Conservation (phyloP, 1,140 invertebrate genomes). For the Drosophila cardini region DNA sequence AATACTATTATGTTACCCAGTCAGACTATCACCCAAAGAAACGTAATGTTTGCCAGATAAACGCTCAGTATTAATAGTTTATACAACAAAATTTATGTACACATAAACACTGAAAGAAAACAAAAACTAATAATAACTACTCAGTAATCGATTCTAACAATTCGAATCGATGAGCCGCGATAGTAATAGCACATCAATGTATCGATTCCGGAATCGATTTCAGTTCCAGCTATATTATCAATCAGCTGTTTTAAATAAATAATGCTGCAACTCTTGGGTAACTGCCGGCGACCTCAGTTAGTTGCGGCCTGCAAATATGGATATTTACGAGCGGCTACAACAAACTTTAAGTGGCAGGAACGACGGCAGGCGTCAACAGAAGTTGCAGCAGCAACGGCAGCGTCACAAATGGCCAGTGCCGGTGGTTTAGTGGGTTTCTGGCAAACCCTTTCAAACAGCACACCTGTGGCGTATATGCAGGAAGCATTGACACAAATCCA, state of each 20-base stretch:
- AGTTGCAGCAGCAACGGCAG: slow-evolving; percentile 32
- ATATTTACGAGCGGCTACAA: slow-evolving; percentile 11
- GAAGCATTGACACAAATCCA: slow-evolving; percentile 89
- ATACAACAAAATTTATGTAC: too few species aligned
- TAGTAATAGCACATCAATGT: too few species aligned
- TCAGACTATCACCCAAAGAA: too few species aligned
- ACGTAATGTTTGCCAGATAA: too few species aligned
- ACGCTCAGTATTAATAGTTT: too few species aligned
- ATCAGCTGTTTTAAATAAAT: slow-evolving; percentile 37
- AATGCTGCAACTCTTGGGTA: slow-evolving; percentile 37
- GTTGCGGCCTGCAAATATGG: slow-evolving; percentile 11
- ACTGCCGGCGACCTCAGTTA: slow-evolving; percentile 24
- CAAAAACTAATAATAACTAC: too few species aligned
- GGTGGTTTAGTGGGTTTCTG: slow-evolving; percentile 69
- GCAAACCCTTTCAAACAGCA: slow-evolving; percentile 88
- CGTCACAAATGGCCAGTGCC: slow-evolving; percentile 39
- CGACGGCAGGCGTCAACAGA: slow-evolving; percentile 65
- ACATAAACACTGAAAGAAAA: too few species aligned
- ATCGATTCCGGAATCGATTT: too few species aligned
- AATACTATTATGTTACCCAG: too few species aligned
- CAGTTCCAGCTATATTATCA: slow-evolving; percentile 12
- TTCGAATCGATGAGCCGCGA: too few species aligned
- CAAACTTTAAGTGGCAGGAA: slow-evolving; percentile 6
- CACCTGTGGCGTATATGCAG: slow-evolving; percentile 88
- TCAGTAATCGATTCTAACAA: too few species aligned